phyloP scores from a whole-genome alignment of 23 tunicate species.

The Clavelina lepadiformis region DNA sequence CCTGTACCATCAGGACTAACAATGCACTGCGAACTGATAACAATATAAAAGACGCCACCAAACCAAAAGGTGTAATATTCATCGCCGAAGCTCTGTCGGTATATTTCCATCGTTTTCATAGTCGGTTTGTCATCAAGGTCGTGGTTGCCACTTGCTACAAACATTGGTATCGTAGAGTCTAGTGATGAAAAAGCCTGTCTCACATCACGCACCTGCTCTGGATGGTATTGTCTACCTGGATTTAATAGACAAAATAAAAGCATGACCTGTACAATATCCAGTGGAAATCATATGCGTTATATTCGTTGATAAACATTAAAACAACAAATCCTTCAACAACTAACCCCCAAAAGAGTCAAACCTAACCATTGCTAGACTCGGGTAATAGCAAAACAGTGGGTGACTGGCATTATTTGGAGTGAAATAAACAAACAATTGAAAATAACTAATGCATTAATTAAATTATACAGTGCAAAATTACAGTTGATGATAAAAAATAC shows the following conservation, averaged over 20 bases:
- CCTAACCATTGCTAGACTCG: no score
- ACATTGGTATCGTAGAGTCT: constrained; percentile 52
- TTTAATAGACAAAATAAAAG: not conserved
- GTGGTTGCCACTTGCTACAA: constrained; percentile 77
- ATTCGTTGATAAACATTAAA: no score
- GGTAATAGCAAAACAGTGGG: no score
- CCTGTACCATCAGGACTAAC: constrained; percentile 20
- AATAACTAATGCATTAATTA: no score
- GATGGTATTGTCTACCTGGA: constrained; percentile 30
- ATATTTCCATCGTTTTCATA: constrained; percentile 21
- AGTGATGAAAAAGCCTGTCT: constrained; percentile 21
- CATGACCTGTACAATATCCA: not conserved
- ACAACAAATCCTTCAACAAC: no score
- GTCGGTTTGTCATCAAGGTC: constrained; percentile 78
- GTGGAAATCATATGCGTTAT: no score
- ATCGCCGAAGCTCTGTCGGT: constrained; percentile 67
- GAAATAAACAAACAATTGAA: no score
- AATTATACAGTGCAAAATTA: no score
- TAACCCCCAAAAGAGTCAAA: no score
- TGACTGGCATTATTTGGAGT: no score
- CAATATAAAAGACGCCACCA: constrained; percentile 81
- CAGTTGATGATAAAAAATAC: no score
- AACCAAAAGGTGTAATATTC: constrained; percentile 72
- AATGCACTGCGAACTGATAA: constrained; percentile 53
- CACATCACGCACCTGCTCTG: constrained; percentile 34